These are phyloP conservation scores for Stratiomys singularior DNA, from an alignment of 2,888 invertebrate genomes.

Conservation along the genomic window DNA sequence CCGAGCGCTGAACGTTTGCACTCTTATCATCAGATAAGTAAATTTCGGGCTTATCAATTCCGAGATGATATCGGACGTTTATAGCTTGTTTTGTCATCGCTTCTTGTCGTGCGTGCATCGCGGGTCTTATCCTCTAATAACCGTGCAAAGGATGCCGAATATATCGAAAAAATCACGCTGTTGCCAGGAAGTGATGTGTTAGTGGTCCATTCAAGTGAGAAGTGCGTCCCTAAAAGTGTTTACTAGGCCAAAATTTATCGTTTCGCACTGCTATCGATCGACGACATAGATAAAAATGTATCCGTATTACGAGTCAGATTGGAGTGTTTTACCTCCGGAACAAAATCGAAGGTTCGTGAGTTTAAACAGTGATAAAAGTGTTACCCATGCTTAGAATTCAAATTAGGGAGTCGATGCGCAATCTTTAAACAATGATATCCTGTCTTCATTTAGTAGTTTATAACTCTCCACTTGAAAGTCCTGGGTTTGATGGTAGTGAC, in stretches of 20 bases:
- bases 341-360: slow-evolving; percentile 80
- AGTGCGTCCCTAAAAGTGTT: not conserved
- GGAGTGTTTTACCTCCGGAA: slow-evolving; percentile 87
- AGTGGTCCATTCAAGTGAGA: not conserved
- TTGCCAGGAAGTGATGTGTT: not conserved
- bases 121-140: not conserved
- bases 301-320: slow-evolving; percentile 78
- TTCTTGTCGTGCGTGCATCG: not conserved
- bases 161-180: not conserved
- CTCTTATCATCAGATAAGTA: slow-evolving; percentile 39
- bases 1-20: slow-evolving; percentile 24
- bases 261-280: slow-evolving; percentile 79
- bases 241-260: not conserved
- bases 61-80: slow-evolving; percentile 34
- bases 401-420: not conserved
- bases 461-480: slow-evolving; percentile 7
- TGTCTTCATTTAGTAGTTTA: not conserved
- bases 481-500: not conserved
- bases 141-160: slow-evolving; percentile 9
- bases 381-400: slow-evolving; percentile 12
- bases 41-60: slow-evolving; percentile 43
- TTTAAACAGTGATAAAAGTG: not conserved
- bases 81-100: slow-evolving; percentile 12
- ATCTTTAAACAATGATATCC: not conserved
- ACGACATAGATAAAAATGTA: slow-evolving; percentile 74